Percentiles rank a stretch among this genome's conserved stretches.
Conservation (phyloP, 2,888 invertebrate species). For the Rapana venosa region DNA sequence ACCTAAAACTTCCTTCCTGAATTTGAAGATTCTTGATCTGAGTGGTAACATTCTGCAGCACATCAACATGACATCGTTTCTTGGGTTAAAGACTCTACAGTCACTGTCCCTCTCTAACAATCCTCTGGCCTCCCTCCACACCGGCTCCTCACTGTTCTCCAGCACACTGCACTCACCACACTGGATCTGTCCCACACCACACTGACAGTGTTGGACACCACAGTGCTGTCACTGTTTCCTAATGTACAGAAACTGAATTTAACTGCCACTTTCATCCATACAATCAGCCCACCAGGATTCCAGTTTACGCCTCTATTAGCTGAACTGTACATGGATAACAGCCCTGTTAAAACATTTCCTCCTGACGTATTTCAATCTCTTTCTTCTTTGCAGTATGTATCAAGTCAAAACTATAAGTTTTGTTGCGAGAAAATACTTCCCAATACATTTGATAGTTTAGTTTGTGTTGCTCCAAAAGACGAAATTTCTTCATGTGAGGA, state of each 20-base stretch:
- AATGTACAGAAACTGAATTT: background rate
- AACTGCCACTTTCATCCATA: background rate
- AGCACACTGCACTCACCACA: background rate
- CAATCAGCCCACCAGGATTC: background rate
- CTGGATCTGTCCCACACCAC: background rate
- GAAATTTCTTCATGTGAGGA: conserved; percentile 10
- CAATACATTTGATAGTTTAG: background rate
- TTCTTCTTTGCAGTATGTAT: background rate
- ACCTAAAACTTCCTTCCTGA: background rate
- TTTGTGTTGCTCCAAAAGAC: background rate
- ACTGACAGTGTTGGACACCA: background rate
- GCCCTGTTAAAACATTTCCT: background rate
- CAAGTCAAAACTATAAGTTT: background rate
- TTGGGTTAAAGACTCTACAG: background rate
- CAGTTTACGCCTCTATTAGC: background rate
- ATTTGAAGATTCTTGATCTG: conserved; percentile 38
- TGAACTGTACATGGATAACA: background rate
- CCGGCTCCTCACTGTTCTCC: background rate
- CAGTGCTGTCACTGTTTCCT: background rate
- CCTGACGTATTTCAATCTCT: background rate
- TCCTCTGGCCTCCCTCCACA: background rate
- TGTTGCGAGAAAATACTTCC: background rate
- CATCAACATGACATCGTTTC: background rate
- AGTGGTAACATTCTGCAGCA: conserved; percentile 21
- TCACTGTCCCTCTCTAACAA: background rate